phyloP scores from a whole-genome alignment of 2,888 invertebrate species.

The Salpingus planirostris region DNA sequence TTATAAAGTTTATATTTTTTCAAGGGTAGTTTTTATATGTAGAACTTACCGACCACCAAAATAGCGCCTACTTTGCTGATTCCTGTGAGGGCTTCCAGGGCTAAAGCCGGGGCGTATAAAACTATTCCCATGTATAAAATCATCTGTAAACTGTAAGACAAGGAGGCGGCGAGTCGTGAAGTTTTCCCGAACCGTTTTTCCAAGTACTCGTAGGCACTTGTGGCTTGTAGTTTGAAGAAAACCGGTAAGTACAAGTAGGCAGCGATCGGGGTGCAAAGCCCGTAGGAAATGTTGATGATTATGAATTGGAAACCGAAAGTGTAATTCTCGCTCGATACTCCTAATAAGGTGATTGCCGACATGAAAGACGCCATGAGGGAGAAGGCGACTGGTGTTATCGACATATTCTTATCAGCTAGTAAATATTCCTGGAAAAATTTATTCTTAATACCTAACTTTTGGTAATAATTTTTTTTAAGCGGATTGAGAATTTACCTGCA shows the following conservation, averaged over 20 bases:
- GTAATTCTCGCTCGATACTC: slow-evolving; percentile 82
- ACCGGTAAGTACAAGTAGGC: slow-evolving; percentile 75
- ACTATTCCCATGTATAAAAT: slow-evolving; percentile 86
- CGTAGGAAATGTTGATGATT: slow-evolving; percentile 67
- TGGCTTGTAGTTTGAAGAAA: slow-evolving; percentile 71
- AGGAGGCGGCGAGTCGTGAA: slow-evolving; percentile 68
- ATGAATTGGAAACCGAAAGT: slow-evolving; percentile 73
- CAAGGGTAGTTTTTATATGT: background rate
- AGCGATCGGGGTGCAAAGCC: slow-evolving; percentile 67
- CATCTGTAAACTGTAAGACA: slow-evolving; percentile 84
- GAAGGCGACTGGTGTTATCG: slow-evolving; percentile 71
- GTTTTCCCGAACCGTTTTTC: slow-evolving; percentile 75
- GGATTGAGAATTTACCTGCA: slow-evolving; percentile 48
- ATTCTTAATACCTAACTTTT: no score
- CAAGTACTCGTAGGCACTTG: slow-evolving; percentile 90
- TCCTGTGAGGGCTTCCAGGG: slow-evolving; percentile 80
- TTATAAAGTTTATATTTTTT: no score
- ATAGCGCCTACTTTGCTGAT: slow-evolving; percentile 64
- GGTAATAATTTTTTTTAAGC: no score
- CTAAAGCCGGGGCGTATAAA: slow-evolving; percentile 86
- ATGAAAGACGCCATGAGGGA: slow-evolving; percentile 91
- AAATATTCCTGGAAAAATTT: slow-evolving; percentile 66
- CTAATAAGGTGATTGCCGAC: slow-evolving; percentile 84
- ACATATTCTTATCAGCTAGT: slow-evolving; percentile 72
- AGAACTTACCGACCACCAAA: slow-evolving; percentile 51